Conservation (phyloP, 1,140 invertebrate genomes). For the Dreissena polymorpha region DNA sequence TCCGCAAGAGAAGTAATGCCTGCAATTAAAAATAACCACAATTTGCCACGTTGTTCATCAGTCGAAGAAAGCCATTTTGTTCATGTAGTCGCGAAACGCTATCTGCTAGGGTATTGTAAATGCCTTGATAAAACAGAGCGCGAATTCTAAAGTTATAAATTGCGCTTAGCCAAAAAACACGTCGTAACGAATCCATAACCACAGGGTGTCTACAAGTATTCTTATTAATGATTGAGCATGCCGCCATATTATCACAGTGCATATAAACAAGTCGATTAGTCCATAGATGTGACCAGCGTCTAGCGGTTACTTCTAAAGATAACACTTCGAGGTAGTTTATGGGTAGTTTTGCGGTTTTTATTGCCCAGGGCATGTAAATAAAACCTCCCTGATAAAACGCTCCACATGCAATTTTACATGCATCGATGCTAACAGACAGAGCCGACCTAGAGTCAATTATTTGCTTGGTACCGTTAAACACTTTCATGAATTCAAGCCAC, state of each 20-base stretch:
- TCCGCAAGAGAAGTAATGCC: no score
- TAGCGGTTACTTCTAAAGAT: no score
- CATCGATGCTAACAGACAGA: not conserved
- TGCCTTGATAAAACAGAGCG: no score
- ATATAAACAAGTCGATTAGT: no score
- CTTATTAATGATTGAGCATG: conserved; percentile 21
- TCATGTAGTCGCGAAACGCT: conserved; percentile 7
- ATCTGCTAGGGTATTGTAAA: no score
- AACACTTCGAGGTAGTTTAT: no score
- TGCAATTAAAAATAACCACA: no score
- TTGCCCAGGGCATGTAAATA: conserved; percentile 9
- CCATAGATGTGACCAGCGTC: not conserved
- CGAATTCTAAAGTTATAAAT: no score
- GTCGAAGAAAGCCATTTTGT: not conserved
- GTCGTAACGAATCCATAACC: no score
- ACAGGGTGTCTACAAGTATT: no score
- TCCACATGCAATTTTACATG: not conserved
- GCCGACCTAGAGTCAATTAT: not conserved
- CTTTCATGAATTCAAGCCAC: not conserved
- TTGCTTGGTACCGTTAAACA: conserved; percentile 1
- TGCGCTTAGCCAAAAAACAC: no score
- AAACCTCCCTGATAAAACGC: not conserved
- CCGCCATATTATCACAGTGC: conserved; percentile 16
- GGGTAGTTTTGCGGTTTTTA: not conserved
- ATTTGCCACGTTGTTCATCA: not conserved